A percentile compares a stretch with the other conserved stretches of the same genome.
These are phyloP conservation scores for Agriopis aurantiaria DNA, from an alignment of 2,888 invertebrate species.

Conservation along the genomic window DNA sequence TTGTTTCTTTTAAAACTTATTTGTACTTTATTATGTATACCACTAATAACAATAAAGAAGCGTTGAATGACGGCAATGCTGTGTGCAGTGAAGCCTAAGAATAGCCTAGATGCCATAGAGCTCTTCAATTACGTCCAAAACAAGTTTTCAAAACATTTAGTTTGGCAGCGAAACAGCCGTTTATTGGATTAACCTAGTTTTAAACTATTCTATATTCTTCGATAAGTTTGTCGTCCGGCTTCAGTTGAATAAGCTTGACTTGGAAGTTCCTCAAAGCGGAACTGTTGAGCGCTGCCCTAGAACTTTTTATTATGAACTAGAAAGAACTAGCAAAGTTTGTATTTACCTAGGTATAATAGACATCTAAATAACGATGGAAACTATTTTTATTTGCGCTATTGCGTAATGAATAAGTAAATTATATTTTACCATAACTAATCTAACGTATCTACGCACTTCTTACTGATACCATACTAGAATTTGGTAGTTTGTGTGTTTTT, in stretches of 20 bases:
- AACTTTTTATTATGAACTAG: constrained; percentile 42
- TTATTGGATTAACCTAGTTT: constrained; percentile 44
- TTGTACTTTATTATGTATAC: too few relatives aligned
- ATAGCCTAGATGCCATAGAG: too few relatives aligned
- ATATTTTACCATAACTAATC: too few relatives aligned
- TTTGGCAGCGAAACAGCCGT: constrained; percentile 16
- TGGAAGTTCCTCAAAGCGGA: constrained; percentile 58
- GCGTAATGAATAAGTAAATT: too few relatives aligned
- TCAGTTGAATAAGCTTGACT: constrained; percentile 51
- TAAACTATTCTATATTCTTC: constrained; percentile 35
- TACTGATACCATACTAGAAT: too few relatives aligned
- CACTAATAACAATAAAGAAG: too few relatives aligned
- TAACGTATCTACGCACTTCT: too few relatives aligned
- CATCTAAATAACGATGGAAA: not conserved
- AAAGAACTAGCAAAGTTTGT: constrained; percentile 21
- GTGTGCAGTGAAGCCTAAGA: too few relatives aligned
- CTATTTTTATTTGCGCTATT: not conserved
- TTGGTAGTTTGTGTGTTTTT: too few relatives aligned
- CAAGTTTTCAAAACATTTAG: not conserved
- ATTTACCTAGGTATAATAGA: not conserved
- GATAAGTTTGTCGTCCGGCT: constrained; percentile 40
- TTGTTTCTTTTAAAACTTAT: too few relatives aligned
- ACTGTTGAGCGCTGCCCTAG: constrained; percentile 52
- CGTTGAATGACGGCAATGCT: too few relatives aligned
- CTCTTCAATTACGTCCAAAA: not conserved